Percentiles rank a stretch among this genome's conserved stretches.
These are phyloP conservation scores for Ypsolopha scabrella DNA, from an alignment of 2,888 invertebrate genomes.

Conservation along the genomic window DNA sequence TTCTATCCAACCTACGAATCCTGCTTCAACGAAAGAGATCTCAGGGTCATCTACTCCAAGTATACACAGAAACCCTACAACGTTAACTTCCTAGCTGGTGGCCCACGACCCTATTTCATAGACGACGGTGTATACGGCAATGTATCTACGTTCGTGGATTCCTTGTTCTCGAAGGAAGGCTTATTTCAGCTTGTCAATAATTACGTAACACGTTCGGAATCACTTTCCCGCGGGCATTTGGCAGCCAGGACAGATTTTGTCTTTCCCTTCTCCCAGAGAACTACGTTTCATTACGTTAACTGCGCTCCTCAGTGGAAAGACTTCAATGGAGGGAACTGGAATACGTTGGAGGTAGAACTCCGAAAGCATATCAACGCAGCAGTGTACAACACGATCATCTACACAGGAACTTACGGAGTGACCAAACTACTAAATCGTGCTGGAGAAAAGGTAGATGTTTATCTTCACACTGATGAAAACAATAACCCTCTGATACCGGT, in stretches of 20 bases:
- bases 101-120: slow-evolving; percentile 43
- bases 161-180: slow-evolving; percentile 30
- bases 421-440: slow-evolving; percentile 56
- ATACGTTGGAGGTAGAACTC: slow-evolving; percentile 58
- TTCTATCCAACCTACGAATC: slow-evolving; percentile 50
- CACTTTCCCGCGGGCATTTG: slow-evolving; percentile 73
- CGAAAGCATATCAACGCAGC: slow-evolving; percentile 38
- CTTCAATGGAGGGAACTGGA: slow-evolving; percentile 73
- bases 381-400: slow-evolving; percentile 50
- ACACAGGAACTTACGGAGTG: slow-evolving; percentile 73
- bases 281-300: slow-evolving; percentile 76
- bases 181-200: slow-evolving; percentile 21
- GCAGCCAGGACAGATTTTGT: slow-evolving; percentile 75
- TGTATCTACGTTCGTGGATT: slow-evolving; percentile 19
- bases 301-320: slow-evolving; percentile 77
- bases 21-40: slow-evolving; percentile 38
- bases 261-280: slow-evolving; percentile 68
- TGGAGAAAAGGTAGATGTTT: slow-evolving; percentile 39
- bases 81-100: slow-evolving; percentile 42
- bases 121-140: slow-evolving; percentile 29
- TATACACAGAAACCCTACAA: slow-evolving; percentile 56
- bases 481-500: slow-evolving; percentile 54
- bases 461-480: slow-evolving; percentile 40
- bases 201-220: slow-evolving; percentile 46
- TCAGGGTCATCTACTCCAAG: slow-evolving; percentile 41